Conservation (phyloP, 2,888 invertebrate genomes). For the Melanotus villosus region DNA sequence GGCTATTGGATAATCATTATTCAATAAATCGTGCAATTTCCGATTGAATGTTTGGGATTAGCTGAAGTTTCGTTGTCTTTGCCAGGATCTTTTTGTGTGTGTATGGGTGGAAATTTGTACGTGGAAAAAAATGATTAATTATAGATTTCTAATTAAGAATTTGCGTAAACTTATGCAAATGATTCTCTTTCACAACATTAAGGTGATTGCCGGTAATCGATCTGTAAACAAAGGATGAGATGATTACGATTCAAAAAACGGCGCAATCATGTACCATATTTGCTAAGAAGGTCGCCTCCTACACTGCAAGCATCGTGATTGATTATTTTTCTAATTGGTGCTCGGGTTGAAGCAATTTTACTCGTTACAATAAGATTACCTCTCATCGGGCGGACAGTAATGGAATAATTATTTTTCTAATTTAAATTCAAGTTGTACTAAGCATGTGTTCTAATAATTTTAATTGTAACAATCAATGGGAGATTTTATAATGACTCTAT, state of each 20-base stretch:
- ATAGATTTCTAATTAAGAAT: not conserved
- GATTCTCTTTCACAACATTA: conserved; percentile 29
- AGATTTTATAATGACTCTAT: conserved; percentile 9
- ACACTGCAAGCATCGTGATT: conserved; percentile 52
- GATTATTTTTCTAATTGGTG: conserved; percentile 55
- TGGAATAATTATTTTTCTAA: conserved; percentile 36
- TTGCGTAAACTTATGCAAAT: conserved; percentile 26
- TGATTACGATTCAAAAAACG: conserved; percentile 49
- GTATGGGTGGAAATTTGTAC: too few relatives aligned
- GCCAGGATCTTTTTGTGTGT: too few relatives aligned
- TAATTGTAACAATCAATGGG: not conserved
- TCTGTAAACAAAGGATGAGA: conserved; percentile 49
- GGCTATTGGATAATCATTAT: too few relatives aligned
- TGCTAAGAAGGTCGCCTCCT: conserved; percentile 53
- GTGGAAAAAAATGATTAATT: too few relatives aligned
- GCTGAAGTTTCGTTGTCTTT: not conserved
- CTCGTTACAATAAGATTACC: conserved; percentile 38
- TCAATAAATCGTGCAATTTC: too few relatives aligned
- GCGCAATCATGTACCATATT: conserved; percentile 52
- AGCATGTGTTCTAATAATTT: conserved; percentile 3
- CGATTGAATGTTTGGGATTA: too few relatives aligned
- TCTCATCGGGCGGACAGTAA: conserved; percentile 25
- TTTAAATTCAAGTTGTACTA: not conserved
- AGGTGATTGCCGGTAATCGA: conserved; percentile 45
- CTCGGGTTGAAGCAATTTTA: conserved; percentile 44